Evolutionary conservation across 2,113 vertebrate genomes (phyloP).

Genomic region (Salvator merianae): DNA sequence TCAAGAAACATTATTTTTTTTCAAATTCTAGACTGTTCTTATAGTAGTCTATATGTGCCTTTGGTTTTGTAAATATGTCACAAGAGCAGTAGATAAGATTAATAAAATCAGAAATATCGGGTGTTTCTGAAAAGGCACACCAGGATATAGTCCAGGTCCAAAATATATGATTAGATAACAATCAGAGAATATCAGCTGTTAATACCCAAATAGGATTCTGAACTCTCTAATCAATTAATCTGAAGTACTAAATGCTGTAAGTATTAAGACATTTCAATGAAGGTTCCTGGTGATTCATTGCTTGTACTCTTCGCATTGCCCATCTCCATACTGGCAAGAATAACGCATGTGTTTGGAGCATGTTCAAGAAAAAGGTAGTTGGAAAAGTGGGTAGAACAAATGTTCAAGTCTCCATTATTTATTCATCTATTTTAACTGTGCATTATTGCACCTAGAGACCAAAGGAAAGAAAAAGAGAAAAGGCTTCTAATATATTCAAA

Average conservation of each 20-base stretch:
- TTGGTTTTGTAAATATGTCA: slow-evolving; percentile 20
- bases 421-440: too few relatives aligned
- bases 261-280: too few relatives aligned
- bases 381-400: too few relatives aligned
- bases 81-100: not conserved
- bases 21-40: slow-evolving; percentile 7
- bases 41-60: not conserved
- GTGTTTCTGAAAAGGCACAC: not conserved
- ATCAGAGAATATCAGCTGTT: not conserved
- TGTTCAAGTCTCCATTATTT: too few relatives aligned
- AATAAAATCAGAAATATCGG: slow-evolving; percentile 39
- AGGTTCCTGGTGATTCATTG: not conserved
- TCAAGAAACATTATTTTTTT: not conserved
- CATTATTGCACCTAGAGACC: too few relatives aligned
- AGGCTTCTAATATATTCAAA: too few relatives aligned
- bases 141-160: not conserved
- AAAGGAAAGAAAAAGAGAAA: too few relatives aligned
- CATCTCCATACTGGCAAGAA: not conserved
- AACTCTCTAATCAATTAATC: too few relatives aligned
- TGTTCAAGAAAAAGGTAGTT: too few relatives aligned
- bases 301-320: not conserved
- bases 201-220: not conserved
- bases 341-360: too few relatives aligned
- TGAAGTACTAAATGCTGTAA: too few relatives aligned
- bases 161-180: not conserved